Percentiles rank a stretch among this genome's conserved stretches.
Conservation (phyloP, 2,113 vertebrate genomes). For the Ophiodon elongatus region DNA sequence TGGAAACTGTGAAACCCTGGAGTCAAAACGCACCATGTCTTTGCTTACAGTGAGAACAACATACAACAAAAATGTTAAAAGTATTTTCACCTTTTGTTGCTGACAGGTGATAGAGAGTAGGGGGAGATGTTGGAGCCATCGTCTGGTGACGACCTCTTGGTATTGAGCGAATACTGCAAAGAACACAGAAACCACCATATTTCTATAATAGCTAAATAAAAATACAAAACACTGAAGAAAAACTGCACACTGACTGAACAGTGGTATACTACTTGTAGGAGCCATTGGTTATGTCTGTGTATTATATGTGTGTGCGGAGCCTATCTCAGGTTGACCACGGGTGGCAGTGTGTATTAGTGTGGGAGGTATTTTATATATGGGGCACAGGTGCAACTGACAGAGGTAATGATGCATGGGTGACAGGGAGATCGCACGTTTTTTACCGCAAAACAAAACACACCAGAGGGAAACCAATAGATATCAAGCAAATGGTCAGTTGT, state of each 20-base stretch:
- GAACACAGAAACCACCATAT: neutral
- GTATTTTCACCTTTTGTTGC: constrained; percentile 91
- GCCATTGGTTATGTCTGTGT: no score
- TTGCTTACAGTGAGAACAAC: neutral
- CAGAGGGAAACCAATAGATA: no score
- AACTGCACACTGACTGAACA: neutral
- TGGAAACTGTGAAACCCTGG: neutral
- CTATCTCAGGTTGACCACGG: no score
- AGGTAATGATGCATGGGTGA: no score
- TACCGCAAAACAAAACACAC: no score
- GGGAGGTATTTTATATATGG: no score
- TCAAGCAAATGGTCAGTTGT: no score
- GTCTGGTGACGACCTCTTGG: constrained; percentile 89
- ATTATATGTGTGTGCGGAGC: no score
- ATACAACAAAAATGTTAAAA: neutral
- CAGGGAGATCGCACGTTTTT: no score
- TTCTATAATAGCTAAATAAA: neutral
- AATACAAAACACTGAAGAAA: constrained; percentile 10
- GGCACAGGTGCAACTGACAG: no score
- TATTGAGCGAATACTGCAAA: constrained; percentile 90
- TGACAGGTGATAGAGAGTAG: constrained; percentile 94
- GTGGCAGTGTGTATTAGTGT: no score
- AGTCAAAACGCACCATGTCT: neutral
- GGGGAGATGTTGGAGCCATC: constrained; percentile 92
- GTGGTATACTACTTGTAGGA: no score